phyloP scores from a whole-genome alignment of 2,888 invertebrate genomes.

The Mycalesis mineus region DNA sequence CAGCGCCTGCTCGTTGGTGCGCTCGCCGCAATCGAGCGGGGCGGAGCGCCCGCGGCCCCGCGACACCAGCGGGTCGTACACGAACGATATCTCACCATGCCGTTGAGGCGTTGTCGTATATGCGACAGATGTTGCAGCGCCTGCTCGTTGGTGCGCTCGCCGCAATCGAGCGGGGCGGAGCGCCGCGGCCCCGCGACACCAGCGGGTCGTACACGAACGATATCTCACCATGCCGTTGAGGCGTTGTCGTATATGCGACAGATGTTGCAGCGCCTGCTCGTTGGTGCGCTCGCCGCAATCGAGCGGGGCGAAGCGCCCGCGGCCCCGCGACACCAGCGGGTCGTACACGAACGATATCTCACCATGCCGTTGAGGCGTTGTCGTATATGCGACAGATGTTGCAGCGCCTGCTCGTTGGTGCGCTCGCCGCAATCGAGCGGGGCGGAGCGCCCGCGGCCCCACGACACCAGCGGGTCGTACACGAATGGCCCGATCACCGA shows the following conservation, averaged over 20 bases:
- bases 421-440: constrained; percentile 64
- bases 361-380: constrained; percentile 89
- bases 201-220: constrained; percentile 97
- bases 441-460: constrained; percentile 70
- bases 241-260: constrained; percentile 89
- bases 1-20: constrained; percentile 84
- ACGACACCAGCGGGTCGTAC: constrained; percentile 95
- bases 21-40: constrained; percentile 59
- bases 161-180: constrained; percentile 47
- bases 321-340: constrained; percentile 90
- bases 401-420: constrained; percentile 84
- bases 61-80: constrained; percentile 95
- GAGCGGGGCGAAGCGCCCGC: constrained; percentile 43
- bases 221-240: constrained; percentile 85
- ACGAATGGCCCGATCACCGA: constrained; percentile 95
- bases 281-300: constrained; percentile 75
- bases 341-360: constrained; percentile 92
- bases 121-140: constrained; percentile 89
- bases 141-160: constrained; percentile 80
- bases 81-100: constrained; percentile 86
- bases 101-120: constrained; percentile 90
- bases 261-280: constrained; percentile 86
- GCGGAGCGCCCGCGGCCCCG: constrained; percentile 77
- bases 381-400: constrained; percentile 90
- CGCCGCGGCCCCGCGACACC: constrained; percentile 84